Percentiles rank a stretch among this genome's conserved stretches.
Evolutionary conservation across 2,797 vertebrate species (phyloP).

Genomic region (Lycodopsis pacificus): DNA sequence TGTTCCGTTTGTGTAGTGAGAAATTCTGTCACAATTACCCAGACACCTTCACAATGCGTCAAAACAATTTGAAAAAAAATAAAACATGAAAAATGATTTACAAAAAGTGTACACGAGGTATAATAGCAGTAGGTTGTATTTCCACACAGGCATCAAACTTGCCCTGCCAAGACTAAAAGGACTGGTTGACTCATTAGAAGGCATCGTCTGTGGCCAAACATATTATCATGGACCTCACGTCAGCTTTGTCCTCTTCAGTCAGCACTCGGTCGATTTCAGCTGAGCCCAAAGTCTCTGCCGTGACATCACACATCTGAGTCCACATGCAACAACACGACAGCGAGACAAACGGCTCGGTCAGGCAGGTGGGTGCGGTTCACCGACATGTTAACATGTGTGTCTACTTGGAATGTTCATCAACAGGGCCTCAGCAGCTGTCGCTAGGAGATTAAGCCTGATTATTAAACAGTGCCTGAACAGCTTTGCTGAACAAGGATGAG

Average conservation of each 20-base stretch:
- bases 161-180: neutral
- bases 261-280: slow-evolving; percentile 14
- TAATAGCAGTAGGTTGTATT: slow-evolving; percentile 28
- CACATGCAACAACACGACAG: neutral
- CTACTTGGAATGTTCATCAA: neutral
- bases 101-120: slow-evolving; percentile 22
- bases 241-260: slow-evolving; percentile 13
- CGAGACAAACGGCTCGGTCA: neutral
- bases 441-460: neutral
- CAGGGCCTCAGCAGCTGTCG: neutral
- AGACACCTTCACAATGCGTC: neutral
- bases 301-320: slow-evolving; percentile 21
- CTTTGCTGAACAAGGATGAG: neutral
- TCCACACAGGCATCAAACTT: slow-evolving; percentile 13
- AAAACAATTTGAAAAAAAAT: neutral
- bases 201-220: neutral
- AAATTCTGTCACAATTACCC: neutral
- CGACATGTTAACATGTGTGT: neutral
- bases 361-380: neutral
- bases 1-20: neutral
- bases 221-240: neutral
- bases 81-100: neutral
- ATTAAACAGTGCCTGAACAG: neutral
- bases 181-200: neutral
- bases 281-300: slow-evolving; percentile 7